A percentile compares a stretch with the other conserved stretches of the same genome.
These are phyloP conservation scores for Amitus sp. DNA, from an alignment of 2,888 invertebrate genomes.

Conservation along the genomic window DNA sequence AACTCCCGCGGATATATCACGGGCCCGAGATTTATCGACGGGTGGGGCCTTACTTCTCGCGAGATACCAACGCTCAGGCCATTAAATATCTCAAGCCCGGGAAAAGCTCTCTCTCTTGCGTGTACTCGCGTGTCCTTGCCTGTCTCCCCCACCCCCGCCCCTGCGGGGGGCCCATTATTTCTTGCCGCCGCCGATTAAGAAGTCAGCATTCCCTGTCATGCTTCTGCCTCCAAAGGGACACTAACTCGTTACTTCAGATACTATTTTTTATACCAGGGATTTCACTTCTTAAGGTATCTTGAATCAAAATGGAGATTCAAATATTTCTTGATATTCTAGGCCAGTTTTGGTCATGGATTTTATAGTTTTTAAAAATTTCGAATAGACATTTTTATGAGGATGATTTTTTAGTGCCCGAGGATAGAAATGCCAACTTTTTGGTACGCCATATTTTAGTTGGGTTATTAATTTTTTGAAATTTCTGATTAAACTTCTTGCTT, in stretches of 20 bases:
- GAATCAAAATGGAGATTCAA: too few species aligned
- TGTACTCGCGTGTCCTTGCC: background rate
- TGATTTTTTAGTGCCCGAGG: too few species aligned
- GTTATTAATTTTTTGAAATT: too few species aligned
- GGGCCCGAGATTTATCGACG: conserved; percentile 36
- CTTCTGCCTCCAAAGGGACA: background rate
- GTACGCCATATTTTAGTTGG: too few species aligned
- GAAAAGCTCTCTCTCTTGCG: background rate
- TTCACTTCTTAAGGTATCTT: too few species aligned
- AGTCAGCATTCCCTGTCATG: conserved; percentile 10
- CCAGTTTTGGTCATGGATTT: too few species aligned
- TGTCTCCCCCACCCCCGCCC: background rate
- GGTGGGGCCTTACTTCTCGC: conserved; percentile 22
- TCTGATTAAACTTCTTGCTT: too few species aligned
- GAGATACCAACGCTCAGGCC: conserved; percentile 34
- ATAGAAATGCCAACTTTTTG: too few species aligned
- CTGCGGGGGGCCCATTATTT: conserved; percentile 25
- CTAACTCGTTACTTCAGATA: conserved; percentile 8
- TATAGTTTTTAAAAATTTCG: too few species aligned
- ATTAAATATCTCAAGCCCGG: conserved; percentile 29
- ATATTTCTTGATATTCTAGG: too few species aligned
- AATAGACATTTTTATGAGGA: too few species aligned
- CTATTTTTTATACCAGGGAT: conserved; percentile 30
- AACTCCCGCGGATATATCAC: conserved; percentile 37
- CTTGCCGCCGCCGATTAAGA: conserved; percentile 32